Base-by-base conservation (phyloP, 2,888 invertebrate genomes). In the Drosophila mayaguana region DNA sequence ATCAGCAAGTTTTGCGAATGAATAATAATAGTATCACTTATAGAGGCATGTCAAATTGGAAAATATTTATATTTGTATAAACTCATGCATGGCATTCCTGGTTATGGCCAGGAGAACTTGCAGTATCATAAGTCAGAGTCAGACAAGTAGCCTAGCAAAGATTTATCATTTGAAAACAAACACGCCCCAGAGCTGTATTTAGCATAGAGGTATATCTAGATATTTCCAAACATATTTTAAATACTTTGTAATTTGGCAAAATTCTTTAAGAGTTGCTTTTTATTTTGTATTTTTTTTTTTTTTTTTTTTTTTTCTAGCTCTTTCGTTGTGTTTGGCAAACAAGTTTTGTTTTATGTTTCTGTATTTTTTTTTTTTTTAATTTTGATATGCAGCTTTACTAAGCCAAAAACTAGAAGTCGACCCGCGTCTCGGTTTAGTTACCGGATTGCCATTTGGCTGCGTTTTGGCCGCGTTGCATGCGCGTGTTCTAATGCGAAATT, bases 401-500 rank as follows among this genome's bases (percentile, higher is more conserved):
- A 70, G 75, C 61, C 63, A 61, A 64, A 63, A 59, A 66, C 63
- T 69, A 72, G 62, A 61, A 66, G 65, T 75, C 61, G 61, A 55
- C 59, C 57, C 48, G 54, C 25, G 16, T 16, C 45, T 68, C 40
- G 40, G 63, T 34, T 65, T 36, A 45, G 34, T 75, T 71, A 76
- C 76, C 74, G 62, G 74, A 73, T 78, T 63, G 74, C 77, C 70
- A 70, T 68, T 68, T 78, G 63, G 75, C 73, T 88, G 89, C 87
- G 85, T 87, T 87, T 86, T 76, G 82, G 78, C 74, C 74, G 75
- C 73, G 64, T 82, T 86, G 89, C 85, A 86, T 80, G 88, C 84
- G 89, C 85, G 89, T 86, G 85, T 86, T 86, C 89, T 86, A 86
- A 89, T 86, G 89, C 68, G 86, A 89, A 89, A 86, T 86, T 86